These are phyloP conservation scores for Tenthredo mesomela DNA, from an alignment of 2,888 invertebrate genomes.

Conservation along the genomic window DNA sequence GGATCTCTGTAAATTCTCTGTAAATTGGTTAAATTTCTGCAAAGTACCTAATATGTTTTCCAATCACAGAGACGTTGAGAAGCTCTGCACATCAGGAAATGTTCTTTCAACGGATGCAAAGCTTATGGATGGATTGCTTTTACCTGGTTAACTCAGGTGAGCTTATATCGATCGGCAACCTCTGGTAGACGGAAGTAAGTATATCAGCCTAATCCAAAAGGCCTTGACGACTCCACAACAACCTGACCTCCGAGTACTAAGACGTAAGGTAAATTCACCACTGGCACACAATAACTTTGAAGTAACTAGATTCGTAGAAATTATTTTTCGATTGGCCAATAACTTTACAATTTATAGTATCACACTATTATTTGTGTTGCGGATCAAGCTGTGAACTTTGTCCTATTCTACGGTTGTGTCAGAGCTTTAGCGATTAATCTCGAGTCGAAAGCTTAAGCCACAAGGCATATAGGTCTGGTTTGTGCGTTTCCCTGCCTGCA, in stretches of 20 bases:
- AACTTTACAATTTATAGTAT: neutral
- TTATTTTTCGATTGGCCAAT: neutral
- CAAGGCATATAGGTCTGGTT: neutral
- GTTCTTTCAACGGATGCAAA: neutral
- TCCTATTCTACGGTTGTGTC: neutral
- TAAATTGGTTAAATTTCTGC: neutral
- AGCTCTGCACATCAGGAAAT: neutral
- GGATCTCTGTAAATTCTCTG: neutral
- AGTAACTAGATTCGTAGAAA: neutral
- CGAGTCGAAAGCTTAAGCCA: neutral
- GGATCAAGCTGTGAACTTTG: neutral
- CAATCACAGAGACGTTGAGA: neutral
- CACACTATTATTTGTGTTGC: neutral
- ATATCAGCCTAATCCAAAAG: conserved; percentile 28
- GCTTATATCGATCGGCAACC: conserved; percentile 46
- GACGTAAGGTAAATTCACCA: neutral
- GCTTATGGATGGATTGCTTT: neutral
- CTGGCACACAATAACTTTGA: neutral
- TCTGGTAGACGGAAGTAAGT: conserved; percentile 30
- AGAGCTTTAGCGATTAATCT: neutral
- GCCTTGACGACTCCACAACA: conserved; percentile 24
- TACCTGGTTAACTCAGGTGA: neutral
- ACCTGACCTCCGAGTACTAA: neutral
- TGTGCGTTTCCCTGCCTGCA: neutral
- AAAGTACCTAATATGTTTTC: neutral